A percentile compares a stretch with the other conserved stretches of the same genome.
These are phyloP conservation scores for Chrysopa pallens DNA, from an alignment of 1,140 invertebrate genomes.

Conservation along the genomic window DNA sequence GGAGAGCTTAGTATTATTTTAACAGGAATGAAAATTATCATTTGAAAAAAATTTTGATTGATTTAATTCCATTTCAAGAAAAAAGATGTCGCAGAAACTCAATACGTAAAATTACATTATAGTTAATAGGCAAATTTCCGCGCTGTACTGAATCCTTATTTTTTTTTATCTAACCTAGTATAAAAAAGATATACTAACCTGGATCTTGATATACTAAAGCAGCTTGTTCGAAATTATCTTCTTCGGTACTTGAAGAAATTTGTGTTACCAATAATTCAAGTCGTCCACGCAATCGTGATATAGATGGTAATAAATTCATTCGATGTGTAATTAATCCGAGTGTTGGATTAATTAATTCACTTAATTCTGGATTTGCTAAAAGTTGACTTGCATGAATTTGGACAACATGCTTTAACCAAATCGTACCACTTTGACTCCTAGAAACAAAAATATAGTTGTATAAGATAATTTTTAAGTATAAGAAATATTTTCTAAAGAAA, in stretches of 20 bases:
- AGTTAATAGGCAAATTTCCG: no score
- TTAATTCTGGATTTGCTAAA: conserved; percentile 32
- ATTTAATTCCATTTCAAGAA: neutral
- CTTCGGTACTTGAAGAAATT: conserved; percentile 20
- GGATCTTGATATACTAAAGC: conserved; percentile 35
- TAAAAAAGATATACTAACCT: no score
- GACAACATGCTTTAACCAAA: conserved; percentile 40
- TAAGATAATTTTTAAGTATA: no score
- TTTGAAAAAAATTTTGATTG: no score
- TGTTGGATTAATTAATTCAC: conserved; percentile 32
- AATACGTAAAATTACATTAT: no score
- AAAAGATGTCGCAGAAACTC: no score
- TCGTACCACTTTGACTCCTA: conserved; percentile 35
- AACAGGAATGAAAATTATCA: no score
- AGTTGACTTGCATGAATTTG: conserved; percentile 39
- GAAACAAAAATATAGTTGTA: no score
- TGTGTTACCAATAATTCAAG: conserved; percentile 35
- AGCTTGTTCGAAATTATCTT: conserved; percentile 25
- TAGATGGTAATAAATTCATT: conserved; percentile 27
- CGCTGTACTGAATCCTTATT: neutral
- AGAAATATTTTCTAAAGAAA: no score
- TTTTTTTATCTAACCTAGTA: neutral
- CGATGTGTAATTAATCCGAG: conserved; percentile 39
- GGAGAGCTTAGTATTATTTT: no score
- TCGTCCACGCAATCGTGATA: conserved; percentile 34